Evolutionary conservation across 2,797 vertebrate genomes (phyloP).

Genomic region (Meriones psammophilus): DNA sequence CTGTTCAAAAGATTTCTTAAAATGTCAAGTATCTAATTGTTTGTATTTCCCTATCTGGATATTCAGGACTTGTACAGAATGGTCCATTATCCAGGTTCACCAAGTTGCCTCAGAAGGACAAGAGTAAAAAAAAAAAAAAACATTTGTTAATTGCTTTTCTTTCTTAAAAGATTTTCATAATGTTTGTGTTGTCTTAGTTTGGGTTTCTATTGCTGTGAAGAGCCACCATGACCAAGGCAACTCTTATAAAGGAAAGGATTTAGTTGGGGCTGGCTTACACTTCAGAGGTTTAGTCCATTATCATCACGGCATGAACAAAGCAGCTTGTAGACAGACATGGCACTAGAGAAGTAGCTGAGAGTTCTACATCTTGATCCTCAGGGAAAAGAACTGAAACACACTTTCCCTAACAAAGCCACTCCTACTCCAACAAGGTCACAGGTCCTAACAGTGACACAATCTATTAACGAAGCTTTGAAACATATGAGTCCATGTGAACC

Average conservation of each 20-base stretch:
- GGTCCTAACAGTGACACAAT: neutral
- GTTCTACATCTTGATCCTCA: neutral
- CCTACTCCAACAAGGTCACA: neutral
- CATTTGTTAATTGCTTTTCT: neutral
- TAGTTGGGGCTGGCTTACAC: neutral
- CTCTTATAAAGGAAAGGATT: neutral
- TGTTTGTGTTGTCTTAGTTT: neutral
- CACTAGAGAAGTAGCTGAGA: neutral
- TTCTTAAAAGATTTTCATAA: neutral
- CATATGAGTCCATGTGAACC: neutral
- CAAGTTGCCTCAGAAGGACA: neutral
- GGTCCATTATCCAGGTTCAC: neutral
- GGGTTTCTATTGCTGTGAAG: neutral
- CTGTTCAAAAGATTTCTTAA: neutral
- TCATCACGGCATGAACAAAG: neutral
- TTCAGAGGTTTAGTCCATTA: neutral
- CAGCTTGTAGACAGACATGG: neutral
- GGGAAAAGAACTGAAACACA: neutral
- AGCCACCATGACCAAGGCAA: neutral
- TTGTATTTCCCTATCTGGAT: neutral
- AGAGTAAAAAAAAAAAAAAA: neutral
- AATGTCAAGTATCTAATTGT: neutral
- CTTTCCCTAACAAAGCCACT: neutral
- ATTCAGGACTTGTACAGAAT: neutral
- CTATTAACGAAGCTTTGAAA: neutral